phyloP scores from a whole-genome alignment of 2,888 invertebrate genomes.

The Enoplolaimus lenunculus region DNA sequence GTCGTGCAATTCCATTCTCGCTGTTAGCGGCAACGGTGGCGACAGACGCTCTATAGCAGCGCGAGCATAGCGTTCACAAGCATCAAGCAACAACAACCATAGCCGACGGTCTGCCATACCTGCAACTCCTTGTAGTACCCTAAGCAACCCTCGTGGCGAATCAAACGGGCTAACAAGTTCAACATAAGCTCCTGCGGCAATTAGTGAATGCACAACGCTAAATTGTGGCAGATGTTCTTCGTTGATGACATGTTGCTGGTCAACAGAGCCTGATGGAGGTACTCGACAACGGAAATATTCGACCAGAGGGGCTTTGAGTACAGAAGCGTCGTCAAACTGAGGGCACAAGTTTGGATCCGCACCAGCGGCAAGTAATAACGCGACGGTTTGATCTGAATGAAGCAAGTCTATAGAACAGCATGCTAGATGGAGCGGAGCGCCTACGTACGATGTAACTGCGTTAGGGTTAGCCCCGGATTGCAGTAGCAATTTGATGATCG shows the following conservation, averaged over 20 bases:
- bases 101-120: background rate
- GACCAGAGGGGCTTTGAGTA: conserved; percentile 21
- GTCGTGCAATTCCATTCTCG: conserved; percentile 10
- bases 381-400: conserved; percentile 31
- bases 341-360: conserved; percentile 32
- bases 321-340: conserved; percentile 8
- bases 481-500: conserved; percentile 39
- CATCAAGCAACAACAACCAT: conserved; percentile 19
- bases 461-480: conserved; percentile 45
- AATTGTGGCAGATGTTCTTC: background rate
- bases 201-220: background rate
- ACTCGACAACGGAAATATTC: conserved; percentile 21
- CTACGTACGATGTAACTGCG: conserved; percentile 41
- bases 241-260: background rate
- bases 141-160: conserved; percentile 3
- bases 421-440: conserved; percentile 43
- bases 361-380: conserved; percentile 28
- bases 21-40: background rate
- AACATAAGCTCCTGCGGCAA: background rate
- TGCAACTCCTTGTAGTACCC: background rate
- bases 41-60: background rate
- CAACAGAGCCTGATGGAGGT: background rate
- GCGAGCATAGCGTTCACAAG: conserved; percentile 10
- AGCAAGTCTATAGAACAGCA: conserved; percentile 33
- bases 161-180: background rate